Percentiles rank a stretch among this genome's conserved stretches.
Evolutionary conservation across 2,888 invertebrate species (phyloP).

Genomic region (Lycophotia porphyrea): DNA sequence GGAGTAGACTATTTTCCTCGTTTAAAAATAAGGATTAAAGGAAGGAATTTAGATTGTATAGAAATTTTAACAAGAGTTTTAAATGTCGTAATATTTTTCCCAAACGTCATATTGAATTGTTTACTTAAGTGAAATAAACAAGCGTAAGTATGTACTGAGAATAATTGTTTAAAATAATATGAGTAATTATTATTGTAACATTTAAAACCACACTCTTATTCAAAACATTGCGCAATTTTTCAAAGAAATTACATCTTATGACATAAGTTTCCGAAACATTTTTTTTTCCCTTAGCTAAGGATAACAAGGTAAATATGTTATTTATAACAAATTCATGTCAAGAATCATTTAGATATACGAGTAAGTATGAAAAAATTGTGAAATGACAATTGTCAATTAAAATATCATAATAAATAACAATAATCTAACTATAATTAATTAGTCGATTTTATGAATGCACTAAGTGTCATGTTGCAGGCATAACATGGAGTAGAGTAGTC

Average conservation of each 20-base stretch:
- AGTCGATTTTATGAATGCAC: constrained; percentile 47
- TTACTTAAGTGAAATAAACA: background rate
- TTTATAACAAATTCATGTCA: background rate
- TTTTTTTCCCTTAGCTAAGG: no score
- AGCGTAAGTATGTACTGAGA: background rate
- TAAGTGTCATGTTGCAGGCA: no score
- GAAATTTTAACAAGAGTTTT: background rate
- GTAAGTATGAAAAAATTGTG: background rate
- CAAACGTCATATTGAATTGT: background rate
- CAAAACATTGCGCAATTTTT: background rate
- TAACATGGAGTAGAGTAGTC: no score
- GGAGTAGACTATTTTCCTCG: background rate
- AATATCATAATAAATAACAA: background rate
- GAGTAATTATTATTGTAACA: background rate
- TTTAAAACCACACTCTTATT: background rate
- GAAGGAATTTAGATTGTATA: background rate
- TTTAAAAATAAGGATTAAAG: background rate
- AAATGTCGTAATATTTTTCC: background rate
- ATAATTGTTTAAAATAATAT: background rate
- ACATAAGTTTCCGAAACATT: background rate
- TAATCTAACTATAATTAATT: background rate
- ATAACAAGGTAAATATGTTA: background rate
- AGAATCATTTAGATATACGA: background rate
- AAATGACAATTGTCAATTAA: no score
- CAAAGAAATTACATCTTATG: background rate